Evolutionary conservation across 2,888 invertebrate species (phyloP), one percentile per base, ranked within the genome.

Genomic region (Ochropleura plecta): DNA sequence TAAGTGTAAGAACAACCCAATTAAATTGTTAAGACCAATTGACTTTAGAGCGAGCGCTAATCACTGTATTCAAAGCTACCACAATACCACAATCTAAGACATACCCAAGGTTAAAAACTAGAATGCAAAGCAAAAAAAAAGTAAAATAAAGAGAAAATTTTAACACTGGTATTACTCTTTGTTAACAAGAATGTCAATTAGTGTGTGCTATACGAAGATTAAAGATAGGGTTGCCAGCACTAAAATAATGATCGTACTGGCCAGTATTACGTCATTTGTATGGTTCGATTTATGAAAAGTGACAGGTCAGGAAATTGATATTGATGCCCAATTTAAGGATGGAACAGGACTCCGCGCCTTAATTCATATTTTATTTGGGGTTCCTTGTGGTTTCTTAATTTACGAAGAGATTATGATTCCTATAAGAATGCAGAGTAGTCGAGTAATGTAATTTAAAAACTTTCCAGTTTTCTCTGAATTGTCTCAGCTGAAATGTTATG

Each of bases 1-100:
- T 42, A 46, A 30, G 42, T 46, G 40, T 18, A 53, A 55, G 30
- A 63, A 1, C n/a, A 68, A 70, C 70, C 60, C 67, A 80, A 82
- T 80, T 75, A 75, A 79, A 83, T 63, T 51, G 51, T 79, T 72
- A 67, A 49, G 51, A 83, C 46, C 74, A 82, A 82, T 75, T 80
- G 46, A 51, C 42, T 79, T 71, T 40, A 59, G 46, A 70, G 51
- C 44, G 40, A 72, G 66, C 64, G 16, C 20, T 67, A 83, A 80
- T 67, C 42, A 80, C 71, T 73, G 72, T 68, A 70, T 83, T 73
- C 59, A 83, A 70, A 83, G 16, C n/a, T 48, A 8, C n/a, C 10
- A 59, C 48, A 66, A 53, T 57, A 63, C 79, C 40, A 49, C 60
- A 76, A 20, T 73, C 44, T 51, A 57, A 70, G 44, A 14, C 48